These are phyloP conservation scores for Cancer borealis DNA, from an alignment of 2,888 invertebrate species.

Conservation along the genomic window DNA sequence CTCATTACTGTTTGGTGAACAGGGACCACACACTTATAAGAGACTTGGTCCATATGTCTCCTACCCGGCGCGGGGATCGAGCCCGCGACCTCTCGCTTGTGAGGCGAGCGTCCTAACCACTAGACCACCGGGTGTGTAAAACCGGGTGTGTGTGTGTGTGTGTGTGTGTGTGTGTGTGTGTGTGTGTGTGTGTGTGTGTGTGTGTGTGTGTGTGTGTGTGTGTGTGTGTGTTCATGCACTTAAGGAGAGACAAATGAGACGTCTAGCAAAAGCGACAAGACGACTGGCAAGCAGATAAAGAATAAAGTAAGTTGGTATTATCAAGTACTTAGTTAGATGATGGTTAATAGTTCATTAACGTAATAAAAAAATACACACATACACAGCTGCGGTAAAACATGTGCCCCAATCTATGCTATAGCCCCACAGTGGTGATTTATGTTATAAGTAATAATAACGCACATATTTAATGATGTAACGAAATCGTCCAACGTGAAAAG, in stretches of 20 bases:
- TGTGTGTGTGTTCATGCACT: neutral
- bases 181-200: neutral
- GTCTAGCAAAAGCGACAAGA: neutral
- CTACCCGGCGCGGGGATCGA: too few species aligned
- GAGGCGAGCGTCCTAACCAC: too few species aligned
- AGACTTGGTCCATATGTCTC: too few species aligned
- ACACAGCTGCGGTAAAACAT: neutral
- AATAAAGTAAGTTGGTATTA: neutral
- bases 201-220: conserved; percentile 26
- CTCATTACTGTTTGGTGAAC: too few species aligned
- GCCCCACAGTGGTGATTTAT: neutral
- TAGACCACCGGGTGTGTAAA: too few species aligned
- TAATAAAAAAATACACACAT: neutral
- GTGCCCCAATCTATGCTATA: neutral
- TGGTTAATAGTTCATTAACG: neutral
- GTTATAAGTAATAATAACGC: neutral
- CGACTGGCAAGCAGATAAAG: neutral
- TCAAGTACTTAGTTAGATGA: neutral
- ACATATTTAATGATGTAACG: neutral
- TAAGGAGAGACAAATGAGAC: neutral
- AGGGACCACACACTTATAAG: too few species aligned
- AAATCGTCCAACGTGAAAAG: neutral
- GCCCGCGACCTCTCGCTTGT: too few species aligned
- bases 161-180: neutral
- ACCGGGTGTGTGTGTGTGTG: too few species aligned